Evolutionary conservation across 2,797 vertebrate genomes (phyloP), one percentile per base, ranked within the genome.

Genomic region (Orientallactaga sibirica): DNA sequence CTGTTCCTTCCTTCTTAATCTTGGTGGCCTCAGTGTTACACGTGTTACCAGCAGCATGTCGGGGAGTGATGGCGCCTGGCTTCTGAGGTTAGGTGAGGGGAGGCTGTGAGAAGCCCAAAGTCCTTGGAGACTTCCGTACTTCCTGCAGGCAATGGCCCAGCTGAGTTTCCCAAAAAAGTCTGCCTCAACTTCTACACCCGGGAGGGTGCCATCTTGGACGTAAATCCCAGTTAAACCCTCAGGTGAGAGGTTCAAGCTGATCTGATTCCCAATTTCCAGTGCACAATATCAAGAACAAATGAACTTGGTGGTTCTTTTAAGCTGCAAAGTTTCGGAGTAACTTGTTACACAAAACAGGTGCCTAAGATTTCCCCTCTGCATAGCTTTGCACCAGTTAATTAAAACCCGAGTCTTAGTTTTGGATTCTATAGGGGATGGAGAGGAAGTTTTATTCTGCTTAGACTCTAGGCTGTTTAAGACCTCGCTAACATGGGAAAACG

Each of bases 401-500:
- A 68, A 94, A 84, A 67, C 81, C 67, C 37, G 79, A 82, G 22
- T 41, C 67, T 82, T 90, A 24, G 74, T 66, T 83, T 92, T 71
- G 88, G 43, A 41, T 48, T 90, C 74, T 75, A 66, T 33, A 67
- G 84, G 43, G 29, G 12, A 12, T 2, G 16, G 73, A 71, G 62
- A 92, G 67, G 7, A 24, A 88, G n/a, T 37, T 27, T 61, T 29
- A 14, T 62, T n/a, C 10, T 92, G 27, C 67, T 91, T 86, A 48
- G 41, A 76, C 27, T 75, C n/a, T 43, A 87, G 37, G 20, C 75
- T 81, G 64, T 19, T 84, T 79, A 73, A 43, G 48, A 43, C 8
- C 8, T 85, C 25, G 81, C 86, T 85, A 74, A 41, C 85, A 78
- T 1, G 0, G 37, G 9, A 87, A 83, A 16, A 58, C 37, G 4